phyloP scores from a whole-genome alignment of 1,140 invertebrate genomes.

The Danaus plexippus region DNA sequence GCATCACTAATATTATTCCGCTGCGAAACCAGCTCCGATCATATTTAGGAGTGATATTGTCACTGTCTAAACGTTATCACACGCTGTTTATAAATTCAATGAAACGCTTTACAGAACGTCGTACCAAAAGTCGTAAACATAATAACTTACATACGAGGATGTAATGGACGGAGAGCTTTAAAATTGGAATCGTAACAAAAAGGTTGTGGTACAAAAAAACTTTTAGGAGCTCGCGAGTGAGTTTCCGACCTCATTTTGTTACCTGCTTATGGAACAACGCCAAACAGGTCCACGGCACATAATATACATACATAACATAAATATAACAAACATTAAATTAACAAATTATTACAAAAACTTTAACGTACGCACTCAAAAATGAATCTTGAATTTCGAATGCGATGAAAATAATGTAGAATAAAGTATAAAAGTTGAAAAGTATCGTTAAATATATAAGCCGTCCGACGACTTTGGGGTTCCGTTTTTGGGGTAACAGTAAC shows the following conservation, averaged over 20 bases:
- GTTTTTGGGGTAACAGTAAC: slow-evolving; percentile 54
- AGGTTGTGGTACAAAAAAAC: slow-evolving; percentile 17
- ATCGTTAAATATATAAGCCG: slow-evolving; percentile 12
- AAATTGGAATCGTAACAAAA: slow-evolving; percentile 21
- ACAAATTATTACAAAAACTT: not conserved
- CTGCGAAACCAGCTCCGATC: no score
- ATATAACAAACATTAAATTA: slow-evolving; percentile 1
- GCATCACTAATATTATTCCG: no score
- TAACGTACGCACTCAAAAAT: no score
- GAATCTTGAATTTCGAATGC: slow-evolving; percentile 1
- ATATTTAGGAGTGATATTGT: no score
- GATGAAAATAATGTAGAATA: not conserved
- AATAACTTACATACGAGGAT: not conserved
- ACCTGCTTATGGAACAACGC: slow-evolving; percentile 16
- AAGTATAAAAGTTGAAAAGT: not conserved
- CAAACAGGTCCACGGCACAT: slow-evolving; percentile 9
- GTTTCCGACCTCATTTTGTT: slow-evolving; percentile 24
- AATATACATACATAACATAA: slow-evolving; percentile 3
- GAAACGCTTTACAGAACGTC: slow-evolving; percentile 1
- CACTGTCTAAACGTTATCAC: no score
- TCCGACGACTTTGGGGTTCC: slow-evolving; percentile 37
- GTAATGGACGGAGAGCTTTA: slow-evolving; percentile 13
- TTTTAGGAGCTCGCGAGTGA: slow-evolving; percentile 19
- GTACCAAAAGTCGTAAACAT: slow-evolving; percentile 1
- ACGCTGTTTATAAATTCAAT: no score